Conservation (phyloP, 2,888 invertebrate species). For the Drosophila testacea region DNA sequence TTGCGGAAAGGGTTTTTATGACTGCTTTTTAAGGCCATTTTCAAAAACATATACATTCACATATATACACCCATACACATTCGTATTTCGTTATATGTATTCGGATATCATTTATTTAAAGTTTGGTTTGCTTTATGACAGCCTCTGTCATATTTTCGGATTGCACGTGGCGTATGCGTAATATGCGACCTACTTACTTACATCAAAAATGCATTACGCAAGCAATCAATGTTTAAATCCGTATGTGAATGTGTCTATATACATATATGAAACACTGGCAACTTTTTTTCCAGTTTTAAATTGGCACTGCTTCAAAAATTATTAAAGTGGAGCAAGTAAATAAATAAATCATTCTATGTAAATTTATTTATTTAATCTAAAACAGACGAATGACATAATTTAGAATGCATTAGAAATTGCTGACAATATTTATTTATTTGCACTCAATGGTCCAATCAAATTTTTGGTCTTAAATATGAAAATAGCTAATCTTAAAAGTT, state of each 20-base stretch:
- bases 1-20: slow-evolving; percentile 80
- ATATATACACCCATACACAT: slow-evolving; percentile 21
- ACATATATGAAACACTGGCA: slow-evolving; percentile 8
- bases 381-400: slow-evolving; percentile 28
- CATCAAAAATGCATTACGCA: slow-evolving; percentile 69
- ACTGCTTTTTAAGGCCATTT: slow-evolving; percentile 76
- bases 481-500: background rate
- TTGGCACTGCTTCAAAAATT: slow-evolving; percentile 25
- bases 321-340: slow-evolving; percentile 37
- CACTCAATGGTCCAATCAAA: background rate
- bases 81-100: slow-evolving; percentile 41
- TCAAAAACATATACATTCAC: slow-evolving; percentile 43
- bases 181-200: slow-evolving; percentile 53
- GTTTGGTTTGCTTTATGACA: slow-evolving; percentile 68
- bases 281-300: slow-evolving; percentile 18
- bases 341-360: slow-evolving; percentile 36
- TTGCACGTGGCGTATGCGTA: slow-evolving; percentile 73
- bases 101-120: slow-evolving; percentile 75
- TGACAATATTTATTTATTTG: slow-evolving; percentile 15
- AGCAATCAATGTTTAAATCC: slow-evolving; percentile 35
- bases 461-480: slow-evolving; percentile 16
- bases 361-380: slow-evolving; percentile 10
- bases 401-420: slow-evolving; percentile 7
- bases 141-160: slow-evolving; percentile 55
- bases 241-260: background rate